Evolutionary conservation across 2,888 invertebrate genomes (phyloP).

Genomic region (Eudemis profundana): DNA sequence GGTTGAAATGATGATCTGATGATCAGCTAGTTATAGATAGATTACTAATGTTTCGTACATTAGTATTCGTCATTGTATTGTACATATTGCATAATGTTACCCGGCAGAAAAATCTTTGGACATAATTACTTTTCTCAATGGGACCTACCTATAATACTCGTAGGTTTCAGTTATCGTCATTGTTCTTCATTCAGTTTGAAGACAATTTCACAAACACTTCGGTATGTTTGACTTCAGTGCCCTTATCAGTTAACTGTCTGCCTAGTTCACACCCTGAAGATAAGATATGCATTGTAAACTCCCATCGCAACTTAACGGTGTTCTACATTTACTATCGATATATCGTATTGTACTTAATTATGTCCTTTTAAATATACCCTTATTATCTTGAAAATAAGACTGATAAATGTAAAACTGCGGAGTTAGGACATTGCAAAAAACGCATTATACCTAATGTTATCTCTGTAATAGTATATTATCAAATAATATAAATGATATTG

Average conservation of each 20-base stretch:
- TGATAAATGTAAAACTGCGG: background rate
- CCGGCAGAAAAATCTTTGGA: no score
- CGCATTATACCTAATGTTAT: background rate
- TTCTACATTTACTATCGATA: background rate
- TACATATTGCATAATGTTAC: no score
- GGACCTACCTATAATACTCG: no score
- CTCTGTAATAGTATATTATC: no score
- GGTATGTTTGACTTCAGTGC: constrained; percentile 49
- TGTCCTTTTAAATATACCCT: background rate
- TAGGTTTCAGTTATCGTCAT: no score
- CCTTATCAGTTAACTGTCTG: constrained; percentile 57
- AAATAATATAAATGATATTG: no score
- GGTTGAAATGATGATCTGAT: no score
- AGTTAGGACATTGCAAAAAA: background rate
- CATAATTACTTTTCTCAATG: no score
- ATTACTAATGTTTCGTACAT: no score
- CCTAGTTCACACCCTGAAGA: constrained; percentile 55
- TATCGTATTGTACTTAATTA: background rate
- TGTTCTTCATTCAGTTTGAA: constrained; percentile 1
- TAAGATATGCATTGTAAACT: constrained; percentile 52
- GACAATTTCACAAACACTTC: constrained; percentile 12
- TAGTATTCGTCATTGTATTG: no score
- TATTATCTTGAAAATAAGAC: background rate
- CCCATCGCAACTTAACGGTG: background rate
- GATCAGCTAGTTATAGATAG: no score